A percentile compares a stretch with the other conserved stretches of the same genome.
These are phyloP conservation scores for Anableps anableps DNA, from an alignment of 2,797 vertebrate species.

Conservation along the genomic window DNA sequence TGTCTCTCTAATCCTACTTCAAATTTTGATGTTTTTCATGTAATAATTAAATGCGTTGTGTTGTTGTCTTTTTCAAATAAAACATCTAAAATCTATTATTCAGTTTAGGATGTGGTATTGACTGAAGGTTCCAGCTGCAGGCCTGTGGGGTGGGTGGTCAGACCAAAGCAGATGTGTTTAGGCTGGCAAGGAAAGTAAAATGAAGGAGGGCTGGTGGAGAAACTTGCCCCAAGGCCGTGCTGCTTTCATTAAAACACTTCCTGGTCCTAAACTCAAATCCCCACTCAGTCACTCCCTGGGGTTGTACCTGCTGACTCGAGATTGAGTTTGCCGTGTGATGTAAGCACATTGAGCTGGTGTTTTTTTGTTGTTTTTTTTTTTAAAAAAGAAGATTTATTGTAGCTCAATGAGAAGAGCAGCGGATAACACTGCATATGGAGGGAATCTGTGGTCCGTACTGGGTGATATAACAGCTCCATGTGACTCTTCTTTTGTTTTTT, in stretches of 20 bases:
- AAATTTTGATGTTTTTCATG: not conserved
- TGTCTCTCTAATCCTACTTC: too few species aligned
- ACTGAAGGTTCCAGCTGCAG: constrained; percentile 43
- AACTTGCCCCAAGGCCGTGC: constrained; percentile 32
- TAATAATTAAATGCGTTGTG: not conserved
- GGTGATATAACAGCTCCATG: constrained; percentile 66
- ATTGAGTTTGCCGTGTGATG: constrained; percentile 49
- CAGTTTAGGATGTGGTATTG: constrained; percentile 27
- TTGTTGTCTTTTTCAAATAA: not conserved
- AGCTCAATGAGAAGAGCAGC: constrained; percentile 18
- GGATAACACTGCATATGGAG: constrained; percentile 53
- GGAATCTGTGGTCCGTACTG: constrained; percentile 28
- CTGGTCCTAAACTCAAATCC: constrained; percentile 66
- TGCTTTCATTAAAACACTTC: constrained; percentile 71
- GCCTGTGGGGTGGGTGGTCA: constrained; percentile 38
- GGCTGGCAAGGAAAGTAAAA: constrained; percentile 68
- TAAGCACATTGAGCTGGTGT: constrained; percentile 36
- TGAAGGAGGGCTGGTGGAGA: constrained; percentile 46
- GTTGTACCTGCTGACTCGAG: constrained; percentile 56
- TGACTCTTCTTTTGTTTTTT: constrained; percentile 34
- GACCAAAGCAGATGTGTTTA: constrained; percentile 74
- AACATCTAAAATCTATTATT: not conserved
- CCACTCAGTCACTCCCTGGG: constrained; percentile 51
- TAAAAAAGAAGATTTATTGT: constrained; percentile 20
- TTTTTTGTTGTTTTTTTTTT: constrained; percentile 3